Conservation (phyloP, 2,797 vertebrate species). For the Danionella dracula region DNA sequence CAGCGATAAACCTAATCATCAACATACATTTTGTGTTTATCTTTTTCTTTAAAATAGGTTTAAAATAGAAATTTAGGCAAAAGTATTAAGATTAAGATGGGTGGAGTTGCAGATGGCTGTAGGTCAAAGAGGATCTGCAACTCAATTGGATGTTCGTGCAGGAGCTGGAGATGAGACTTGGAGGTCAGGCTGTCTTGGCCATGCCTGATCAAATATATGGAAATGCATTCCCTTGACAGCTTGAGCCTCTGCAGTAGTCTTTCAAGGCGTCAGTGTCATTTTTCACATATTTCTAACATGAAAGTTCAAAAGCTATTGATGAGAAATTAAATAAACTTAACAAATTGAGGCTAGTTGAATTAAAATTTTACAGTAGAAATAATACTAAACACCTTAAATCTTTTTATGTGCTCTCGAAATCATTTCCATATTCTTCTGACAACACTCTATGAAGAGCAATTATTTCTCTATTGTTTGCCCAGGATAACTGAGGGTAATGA, state of each 20-base stretch:
- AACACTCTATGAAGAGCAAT: slow-evolving; percentile 12
- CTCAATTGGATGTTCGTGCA: slow-evolving; percentile 9
- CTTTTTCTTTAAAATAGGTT: no score
- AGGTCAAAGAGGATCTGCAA: slow-evolving; percentile 24
- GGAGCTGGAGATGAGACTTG: slow-evolving; percentile 14
- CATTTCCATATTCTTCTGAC: slow-evolving; percentile 20
- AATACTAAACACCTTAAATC: neutral
- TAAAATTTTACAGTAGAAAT: neutral
- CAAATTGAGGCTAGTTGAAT: neutral
- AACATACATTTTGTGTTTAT: no score
- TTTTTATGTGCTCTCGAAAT: neutral
- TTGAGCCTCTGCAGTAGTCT: neutral
- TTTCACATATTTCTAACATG: neutral
- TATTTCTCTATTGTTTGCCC: slow-evolving; percentile 22
- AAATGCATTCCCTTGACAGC: slow-evolving; percentile 22
- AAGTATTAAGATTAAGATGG: neutral
- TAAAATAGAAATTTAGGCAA: no score
- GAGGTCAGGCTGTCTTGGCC: slow-evolving; percentile 7
- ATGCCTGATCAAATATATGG: slow-evolving; percentile 33
- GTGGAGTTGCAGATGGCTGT: neutral
- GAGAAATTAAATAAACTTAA: no score
- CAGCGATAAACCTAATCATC: no score
- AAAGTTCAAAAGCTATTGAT: slow-evolving; percentile 1
- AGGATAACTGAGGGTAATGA: slow-evolving; percentile 17
- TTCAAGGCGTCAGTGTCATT: slow-evolving; percentile 1